Conservation (phyloP, 2,797 vertebrate genomes). For the Euthynnus affinis region DNA sequence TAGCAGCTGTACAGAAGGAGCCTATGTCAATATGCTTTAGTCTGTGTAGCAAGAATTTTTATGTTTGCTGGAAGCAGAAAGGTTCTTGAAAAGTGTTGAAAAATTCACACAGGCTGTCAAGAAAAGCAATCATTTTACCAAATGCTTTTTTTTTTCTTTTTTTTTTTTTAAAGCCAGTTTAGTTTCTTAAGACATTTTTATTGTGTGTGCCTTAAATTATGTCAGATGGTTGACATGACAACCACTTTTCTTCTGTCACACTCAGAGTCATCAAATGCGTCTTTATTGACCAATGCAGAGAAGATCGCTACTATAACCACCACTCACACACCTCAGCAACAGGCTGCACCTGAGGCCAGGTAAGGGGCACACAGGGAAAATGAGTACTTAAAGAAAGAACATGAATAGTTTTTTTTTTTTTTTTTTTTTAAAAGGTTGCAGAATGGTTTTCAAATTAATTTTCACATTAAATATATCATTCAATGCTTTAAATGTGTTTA, state of each 20-base stretch:
- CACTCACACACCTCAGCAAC: slow-evolving; percentile 95
- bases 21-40: slow-evolving; percentile 20
- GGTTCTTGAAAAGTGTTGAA: not conserved
- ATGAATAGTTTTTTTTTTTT: not conserved
- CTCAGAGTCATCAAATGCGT: slow-evolving; percentile 96
- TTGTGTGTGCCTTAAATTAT: not conserved
- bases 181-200: not conserved
- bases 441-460: not conserved
- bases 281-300: slow-evolving; percentile 97
- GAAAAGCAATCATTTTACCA: slow-evolving; percentile 19
- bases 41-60: slow-evolving; percentile 5
- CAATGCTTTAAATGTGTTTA: not conserved
- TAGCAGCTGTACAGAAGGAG: not conserved
- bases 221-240: not conserved
- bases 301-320: slow-evolving; percentile 99
- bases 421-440: not conserved
- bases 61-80: slow-evolving; percentile 19
- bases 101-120: not conserved
- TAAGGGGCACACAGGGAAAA: slow-evolving; percentile 75
- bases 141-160: not conserved
- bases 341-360: slow-evolving; percentile 92
- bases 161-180: not conserved
- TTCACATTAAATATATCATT: not conserved
- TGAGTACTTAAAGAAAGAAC: not conserved
- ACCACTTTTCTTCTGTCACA: slow-evolving; percentile 35